Evolutionary conservation across 2,113 vertebrate species (phyloP), one percentile per base, ranked within the genome.

Genomic region (Nothocercus nigrocapillus): DNA sequence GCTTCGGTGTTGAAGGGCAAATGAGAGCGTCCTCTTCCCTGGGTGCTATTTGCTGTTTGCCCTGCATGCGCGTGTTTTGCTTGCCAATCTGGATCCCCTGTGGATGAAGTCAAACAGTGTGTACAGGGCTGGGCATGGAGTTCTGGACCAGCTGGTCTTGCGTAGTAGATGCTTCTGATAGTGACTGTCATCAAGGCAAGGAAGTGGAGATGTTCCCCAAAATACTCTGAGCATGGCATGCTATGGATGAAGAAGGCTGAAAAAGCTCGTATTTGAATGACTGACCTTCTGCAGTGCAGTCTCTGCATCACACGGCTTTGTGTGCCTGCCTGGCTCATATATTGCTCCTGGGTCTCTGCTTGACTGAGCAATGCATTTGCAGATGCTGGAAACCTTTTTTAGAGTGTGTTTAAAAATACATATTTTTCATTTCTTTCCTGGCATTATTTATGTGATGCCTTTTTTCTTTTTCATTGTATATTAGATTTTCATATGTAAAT

Each of bases 401-500:
- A 79, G 38, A 82, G 36, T 21, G 53, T 81, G 44, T 82, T 95
- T 83, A 58, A 93, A 94, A 94, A 78, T 38, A 63, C 27, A 21
- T 72, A 56, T 91, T 84, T 95, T 93, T 94, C 82, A 84, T 90
- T 94, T 83, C 38, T 75, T 58, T 32, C 47, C 44, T 84, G 18
- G 2, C 16, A 11, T 95, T 95, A 88, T 93, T 95, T 95, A 93
- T 88, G 66, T 75, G 72, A 88, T 90, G 61, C 66, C 44, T 63
- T 94, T 96, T 97, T 69, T 53, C 58, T 58, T 94, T 89, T 77
- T 75, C 76, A 59, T 47, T 30, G 34, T 84, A 19, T 62, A 79
- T 94, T 93, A 69, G 58, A 84, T 94, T 96, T 94, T 93, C 61
- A 47, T 92, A 93, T 83, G 90, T 79, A 96, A 95, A 92, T 81